Percentiles rank a stretch among this genome's conserved stretches.
These are phyloP conservation scores for Heterodera schachtii DNA, from an alignment of 1,140 invertebrate species.

Conservation along the genomic window DNA sequence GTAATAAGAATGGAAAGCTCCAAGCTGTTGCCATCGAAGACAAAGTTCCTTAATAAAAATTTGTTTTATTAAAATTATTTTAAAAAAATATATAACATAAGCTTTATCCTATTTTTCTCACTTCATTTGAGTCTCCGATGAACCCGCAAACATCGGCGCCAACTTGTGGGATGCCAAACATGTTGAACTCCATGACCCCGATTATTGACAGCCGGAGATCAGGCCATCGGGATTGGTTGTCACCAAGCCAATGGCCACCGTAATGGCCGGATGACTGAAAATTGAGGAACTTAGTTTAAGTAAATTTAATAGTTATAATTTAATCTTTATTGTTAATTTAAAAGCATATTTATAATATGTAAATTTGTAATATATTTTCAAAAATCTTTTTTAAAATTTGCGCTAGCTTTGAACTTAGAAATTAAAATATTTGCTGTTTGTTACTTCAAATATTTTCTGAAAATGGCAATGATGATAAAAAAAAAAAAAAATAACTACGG, in stretches of 20 bases:
- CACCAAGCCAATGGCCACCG: constrained; percentile 88
- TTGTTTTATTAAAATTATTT: neutral
- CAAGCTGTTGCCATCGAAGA: constrained; percentile 60
- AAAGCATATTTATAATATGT: too few relatives aligned
- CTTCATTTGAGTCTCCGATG: constrained; percentile 60
- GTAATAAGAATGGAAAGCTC: constrained; percentile 53
- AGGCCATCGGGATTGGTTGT: constrained; percentile 70
- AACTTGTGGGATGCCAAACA: constrained; percentile 75
- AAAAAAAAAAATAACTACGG: too few relatives aligned
- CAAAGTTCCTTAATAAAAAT: constrained; percentile 55
- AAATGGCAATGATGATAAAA: too few relatives aligned
- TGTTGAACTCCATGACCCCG: constrained; percentile 72
- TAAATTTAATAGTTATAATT: too few relatives aligned
- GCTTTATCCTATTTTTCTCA: neutral
- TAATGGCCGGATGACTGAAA: constrained; percentile 76
- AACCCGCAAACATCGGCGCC: constrained; percentile 68
- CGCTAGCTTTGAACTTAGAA: too few relatives aligned
- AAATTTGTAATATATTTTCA: too few relatives aligned
- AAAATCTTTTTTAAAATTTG: too few relatives aligned
- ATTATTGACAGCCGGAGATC: constrained; percentile 68
- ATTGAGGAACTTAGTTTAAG: too few relatives aligned
- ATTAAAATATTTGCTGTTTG: too few relatives aligned
- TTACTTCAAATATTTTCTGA: too few relatives aligned
- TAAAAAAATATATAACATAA: neutral
- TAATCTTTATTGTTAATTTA: too few relatives aligned